A percentile compares a stretch with the other conserved stretches of the same genome.
Conservation (phyloP, 1,140 invertebrate species). For the Conus betulinus region DNA sequence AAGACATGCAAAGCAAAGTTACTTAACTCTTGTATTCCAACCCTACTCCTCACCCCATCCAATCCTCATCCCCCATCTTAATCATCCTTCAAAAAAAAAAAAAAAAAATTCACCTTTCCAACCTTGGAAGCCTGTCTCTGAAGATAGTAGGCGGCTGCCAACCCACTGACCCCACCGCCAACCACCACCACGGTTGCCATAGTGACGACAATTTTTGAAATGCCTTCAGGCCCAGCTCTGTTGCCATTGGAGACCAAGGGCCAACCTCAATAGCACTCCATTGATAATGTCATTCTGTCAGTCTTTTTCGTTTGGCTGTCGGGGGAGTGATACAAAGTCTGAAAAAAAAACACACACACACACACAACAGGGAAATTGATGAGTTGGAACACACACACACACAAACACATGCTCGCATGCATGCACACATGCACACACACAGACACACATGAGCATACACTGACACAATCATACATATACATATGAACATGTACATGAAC, state of each 20-base stretch:
- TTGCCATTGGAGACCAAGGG: not conserved
- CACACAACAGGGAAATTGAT: not conserved
- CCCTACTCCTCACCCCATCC: too few species aligned
- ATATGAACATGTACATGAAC: too few species aligned
- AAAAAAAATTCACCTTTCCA: constrained; percentile 46
- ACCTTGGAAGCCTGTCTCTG: constrained; percentile 50
- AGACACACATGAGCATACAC: not conserved
- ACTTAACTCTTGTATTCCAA: too few species aligned
- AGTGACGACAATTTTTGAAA: not conserved
- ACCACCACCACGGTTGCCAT: constrained; percentile 62
- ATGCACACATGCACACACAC: not conserved
- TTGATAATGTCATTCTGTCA: too few species aligned
- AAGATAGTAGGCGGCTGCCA: constrained; percentile 57
- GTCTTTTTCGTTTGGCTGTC: too few species aligned
- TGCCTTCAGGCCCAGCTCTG: not conserved
- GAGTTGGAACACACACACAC: not conserved
- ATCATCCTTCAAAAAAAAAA: too few species aligned
- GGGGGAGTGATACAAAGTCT: not conserved
- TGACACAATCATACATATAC: too few species aligned
- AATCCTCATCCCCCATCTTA: too few species aligned
- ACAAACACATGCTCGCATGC: not conserved
- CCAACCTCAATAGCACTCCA: too few species aligned
- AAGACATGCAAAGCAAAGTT: too few species aligned
- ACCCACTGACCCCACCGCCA: constrained; percentile 57
- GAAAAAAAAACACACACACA: not conserved